These are phyloP conservation scores for Martes martes DNA, from an alignment of 2,113 vertebrate species.

Conservation along the genomic window DNA sequence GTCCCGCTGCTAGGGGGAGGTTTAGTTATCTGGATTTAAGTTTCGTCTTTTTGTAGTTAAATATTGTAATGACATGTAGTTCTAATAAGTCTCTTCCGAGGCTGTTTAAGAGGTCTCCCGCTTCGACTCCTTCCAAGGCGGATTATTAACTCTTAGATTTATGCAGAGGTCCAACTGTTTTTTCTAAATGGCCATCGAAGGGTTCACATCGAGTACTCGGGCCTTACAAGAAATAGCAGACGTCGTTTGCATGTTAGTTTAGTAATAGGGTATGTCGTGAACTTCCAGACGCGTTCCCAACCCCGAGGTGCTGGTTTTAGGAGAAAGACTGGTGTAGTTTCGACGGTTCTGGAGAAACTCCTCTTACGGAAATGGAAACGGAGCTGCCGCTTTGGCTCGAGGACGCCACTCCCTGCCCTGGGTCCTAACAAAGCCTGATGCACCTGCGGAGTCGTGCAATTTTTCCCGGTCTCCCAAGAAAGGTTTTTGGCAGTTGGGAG, in stretches of 20 bases:
- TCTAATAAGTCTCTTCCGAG: background rate
- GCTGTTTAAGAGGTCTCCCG: background rate
- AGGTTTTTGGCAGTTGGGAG: background rate
- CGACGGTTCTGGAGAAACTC: background rate
- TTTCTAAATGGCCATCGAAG: background rate
- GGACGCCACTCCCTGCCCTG: background rate
- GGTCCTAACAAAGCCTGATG: background rate
- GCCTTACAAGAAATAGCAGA: background rate
- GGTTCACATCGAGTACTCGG: accelerated
- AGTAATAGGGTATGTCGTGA: background rate
- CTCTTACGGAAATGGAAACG: background rate
- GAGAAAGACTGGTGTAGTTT: background rate
- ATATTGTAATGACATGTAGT: background rate
- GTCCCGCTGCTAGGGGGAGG: background rate
- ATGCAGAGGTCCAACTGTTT: background rate
- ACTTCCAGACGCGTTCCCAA: background rate
- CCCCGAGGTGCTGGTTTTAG: background rate
- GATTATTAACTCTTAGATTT: background rate
- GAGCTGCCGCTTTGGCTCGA: background rate
- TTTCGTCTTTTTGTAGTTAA: background rate
- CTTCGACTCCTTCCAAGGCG: background rate
- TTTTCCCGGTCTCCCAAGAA: background rate
- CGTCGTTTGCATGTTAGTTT: background rate
- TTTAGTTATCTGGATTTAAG: background rate
- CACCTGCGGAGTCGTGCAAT: background rate